phyloP scores from a whole-genome alignment of 2,888 invertebrate genomes.

The Heliconius ismenius region DNA sequence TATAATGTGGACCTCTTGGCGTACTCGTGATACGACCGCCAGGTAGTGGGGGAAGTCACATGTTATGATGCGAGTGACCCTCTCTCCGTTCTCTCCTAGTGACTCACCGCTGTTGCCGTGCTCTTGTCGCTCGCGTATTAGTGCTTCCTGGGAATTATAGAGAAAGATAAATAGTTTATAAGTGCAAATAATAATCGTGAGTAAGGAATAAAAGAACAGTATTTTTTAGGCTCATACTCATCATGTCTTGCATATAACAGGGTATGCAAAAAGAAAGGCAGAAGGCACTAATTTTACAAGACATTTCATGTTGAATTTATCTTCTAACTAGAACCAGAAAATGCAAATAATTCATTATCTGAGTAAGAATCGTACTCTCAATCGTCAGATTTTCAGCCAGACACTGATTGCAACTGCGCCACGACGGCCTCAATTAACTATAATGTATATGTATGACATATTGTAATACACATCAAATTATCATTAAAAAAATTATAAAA shows the following conservation, averaged over 20 bases:
- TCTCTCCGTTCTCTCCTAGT: constrained; percentile 86
- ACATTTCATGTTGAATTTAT: too few species aligned
- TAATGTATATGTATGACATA: too few species aligned
- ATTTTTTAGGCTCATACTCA: background rate
- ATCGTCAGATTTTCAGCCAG: too few species aligned
- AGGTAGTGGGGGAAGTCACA: constrained; percentile 99
- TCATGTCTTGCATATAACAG: too few species aligned
- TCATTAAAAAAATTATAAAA: too few species aligned
- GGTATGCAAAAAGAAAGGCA: background rate
- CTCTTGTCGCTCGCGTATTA: constrained; percentile 93
- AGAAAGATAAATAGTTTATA: background rate
- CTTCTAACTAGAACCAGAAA: too few species aligned
- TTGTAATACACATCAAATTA: too few species aligned
- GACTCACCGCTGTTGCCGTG: constrained; percentile 80
- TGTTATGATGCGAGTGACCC: constrained; percentile 96
- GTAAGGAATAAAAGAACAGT: background rate
- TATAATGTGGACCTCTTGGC: constrained; percentile 98
- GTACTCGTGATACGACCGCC: constrained; percentile 95
- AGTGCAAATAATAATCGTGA: background rate
- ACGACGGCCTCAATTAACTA: too few species aligned
- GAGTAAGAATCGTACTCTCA: too few species aligned
- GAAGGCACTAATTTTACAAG: background rate
- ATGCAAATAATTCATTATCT: too few species aligned
- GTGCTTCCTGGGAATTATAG: constrained; percentile 86
- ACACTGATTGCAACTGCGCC: too few species aligned